Evolutionary conservation across 2,113 vertebrate species (phyloP), one percentile per base, ranked within the genome.

Genomic region (Lepus americanus): DNA sequence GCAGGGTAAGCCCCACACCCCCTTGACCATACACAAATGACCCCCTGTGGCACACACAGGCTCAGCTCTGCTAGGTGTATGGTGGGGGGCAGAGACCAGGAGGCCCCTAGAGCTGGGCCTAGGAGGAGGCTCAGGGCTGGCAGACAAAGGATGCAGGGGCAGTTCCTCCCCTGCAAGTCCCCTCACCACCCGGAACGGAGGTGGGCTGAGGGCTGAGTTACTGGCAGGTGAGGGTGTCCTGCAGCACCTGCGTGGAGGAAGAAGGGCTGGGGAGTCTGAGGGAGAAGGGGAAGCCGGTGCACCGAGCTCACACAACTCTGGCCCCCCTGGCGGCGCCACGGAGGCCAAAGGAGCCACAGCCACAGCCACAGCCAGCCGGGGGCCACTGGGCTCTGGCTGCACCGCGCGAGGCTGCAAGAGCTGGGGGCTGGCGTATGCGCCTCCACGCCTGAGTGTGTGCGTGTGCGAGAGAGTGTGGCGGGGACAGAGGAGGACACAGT

Each of bases 401-500:
- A 59, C 55, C 55, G 55, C 12, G 14, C 12, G 14, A 59, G 39
- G 91, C 90, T 90, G 90, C 63, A 36, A 83, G 89, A 74, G 33
- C 89, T 67, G 82, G 93, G 89, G 92, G 83, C 93, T 82, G 70
- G 29, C 83, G 92, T 64, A n/a, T 64, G 93, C 61, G 61, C 87
- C 95, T 95, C 95, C 95, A 95, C 82, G 95, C 92, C 80, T 81
- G 84, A 95, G 83, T 84, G 96, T 96, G 95, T 94, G 94, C 95
- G 70, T 94, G 91, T 96, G 95, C 66, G 63, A 95, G 87, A 36
- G 51, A 77, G 96, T 96, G 84, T 90, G 91, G 74, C 39, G 61
- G 94, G 94, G 96, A 97, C 96, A 96, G 96, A 93, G 84, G 96
- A 96, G 96, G 96, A 97, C 97, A 96, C 87, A 85, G 95, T 96